A percentile compares a stretch with the other conserved stretches of the same genome.
Conservation (phyloP, 2,888 invertebrate genomes). For the Crioceris asparagi region DNA sequence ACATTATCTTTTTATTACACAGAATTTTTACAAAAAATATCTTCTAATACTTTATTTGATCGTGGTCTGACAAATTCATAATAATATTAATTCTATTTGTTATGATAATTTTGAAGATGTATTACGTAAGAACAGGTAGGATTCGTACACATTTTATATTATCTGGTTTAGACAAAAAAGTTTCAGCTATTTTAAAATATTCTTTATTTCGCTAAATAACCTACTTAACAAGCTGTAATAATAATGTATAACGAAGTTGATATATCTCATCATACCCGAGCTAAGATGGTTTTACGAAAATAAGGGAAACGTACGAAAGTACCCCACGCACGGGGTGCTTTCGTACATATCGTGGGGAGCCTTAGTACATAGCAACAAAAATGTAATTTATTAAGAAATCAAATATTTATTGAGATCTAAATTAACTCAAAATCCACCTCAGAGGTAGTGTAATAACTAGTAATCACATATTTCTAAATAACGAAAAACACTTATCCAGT, state of each 20-base stretch:
- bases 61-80: too few relatives aligned
- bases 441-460: too few relatives aligned
- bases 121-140: slow-evolving; percentile 6
- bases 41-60: too few relatives aligned
- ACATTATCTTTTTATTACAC: too few relatives aligned
- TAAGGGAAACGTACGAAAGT: slow-evolving; percentile 5
- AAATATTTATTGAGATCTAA: neutral
- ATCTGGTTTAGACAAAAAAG: neutral
- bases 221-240: neutral
- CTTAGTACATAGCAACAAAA: neutral
- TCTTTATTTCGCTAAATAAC: neutral
- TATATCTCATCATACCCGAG: neutral
- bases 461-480: too few relatives aligned
- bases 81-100: too few relatives aligned
- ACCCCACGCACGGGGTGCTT: slow-evolving; percentile 3
- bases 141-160: slow-evolving; percentile 6
- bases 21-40: too few relatives aligned
- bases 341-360: slow-evolving; percentile 2
- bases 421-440: neutral
- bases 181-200: too few relatives aligned
- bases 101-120: too few relatives aligned
- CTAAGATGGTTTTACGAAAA: slow-evolving; percentile 1
- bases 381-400: neutral
- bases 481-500: too few relatives aligned
- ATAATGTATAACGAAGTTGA: neutral